A percentile compares a stretch with the other conserved stretches of the same genome.
Conservation (phyloP, 1,140 invertebrate genomes). For the Pseudomyrmex flavicornis region DNA sequence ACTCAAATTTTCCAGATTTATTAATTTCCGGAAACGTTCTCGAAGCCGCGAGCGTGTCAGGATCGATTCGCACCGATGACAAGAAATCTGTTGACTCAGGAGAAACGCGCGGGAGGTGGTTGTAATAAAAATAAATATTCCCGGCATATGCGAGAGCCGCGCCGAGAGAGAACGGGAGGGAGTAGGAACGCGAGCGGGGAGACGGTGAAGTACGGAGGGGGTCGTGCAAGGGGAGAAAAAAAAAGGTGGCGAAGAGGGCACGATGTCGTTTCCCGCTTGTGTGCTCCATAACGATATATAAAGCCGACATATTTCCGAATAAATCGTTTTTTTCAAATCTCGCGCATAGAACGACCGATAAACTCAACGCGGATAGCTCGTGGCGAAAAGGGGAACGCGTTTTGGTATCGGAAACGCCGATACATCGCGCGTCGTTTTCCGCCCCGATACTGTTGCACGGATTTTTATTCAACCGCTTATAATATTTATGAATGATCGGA, state of each 20-base stretch:
- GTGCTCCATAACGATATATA: slow-evolving; percentile 78
- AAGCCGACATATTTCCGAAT: slow-evolving; percentile 77
- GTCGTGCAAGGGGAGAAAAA: slow-evolving; percentile 58
- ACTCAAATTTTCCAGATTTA: slow-evolving; percentile 59
- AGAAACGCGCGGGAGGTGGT: slow-evolving; percentile 63
- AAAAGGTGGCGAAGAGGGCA: slow-evolving; percentile 62
- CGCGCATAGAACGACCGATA: slow-evolving; percentile 69
- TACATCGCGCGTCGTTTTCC: slow-evolving; percentile 22
- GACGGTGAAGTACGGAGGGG: slow-evolving; percentile 70
- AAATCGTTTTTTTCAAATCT: slow-evolving; percentile 75
- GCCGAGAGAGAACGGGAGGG: not conserved
- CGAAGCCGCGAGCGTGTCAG: slow-evolving; percentile 39
- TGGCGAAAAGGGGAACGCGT: not conserved
- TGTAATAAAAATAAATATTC: slow-evolving; percentile 81
- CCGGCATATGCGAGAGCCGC: slow-evolving; percentile 53
- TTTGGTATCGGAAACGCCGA: slow-evolving; percentile 25
- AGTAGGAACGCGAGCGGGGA: slow-evolving; percentile 26
- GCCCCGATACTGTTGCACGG: slow-evolving; percentile 22
- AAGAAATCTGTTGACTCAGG: slow-evolving; percentile 80
- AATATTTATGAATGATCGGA: slow-evolving; percentile 59
- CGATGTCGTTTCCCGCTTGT: slow-evolving; percentile 69
- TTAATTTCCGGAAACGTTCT: slow-evolving; percentile 59
- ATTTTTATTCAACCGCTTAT: slow-evolving; percentile 52
- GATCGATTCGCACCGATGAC: slow-evolving; percentile 74
- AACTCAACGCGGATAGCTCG: slow-evolving; percentile 62